Evolutionary conservation across 2,113 vertebrate species (phyloP), one percentile per base, ranked within the genome.

Genomic region (Ibidorhyncha struthersii): DNA sequence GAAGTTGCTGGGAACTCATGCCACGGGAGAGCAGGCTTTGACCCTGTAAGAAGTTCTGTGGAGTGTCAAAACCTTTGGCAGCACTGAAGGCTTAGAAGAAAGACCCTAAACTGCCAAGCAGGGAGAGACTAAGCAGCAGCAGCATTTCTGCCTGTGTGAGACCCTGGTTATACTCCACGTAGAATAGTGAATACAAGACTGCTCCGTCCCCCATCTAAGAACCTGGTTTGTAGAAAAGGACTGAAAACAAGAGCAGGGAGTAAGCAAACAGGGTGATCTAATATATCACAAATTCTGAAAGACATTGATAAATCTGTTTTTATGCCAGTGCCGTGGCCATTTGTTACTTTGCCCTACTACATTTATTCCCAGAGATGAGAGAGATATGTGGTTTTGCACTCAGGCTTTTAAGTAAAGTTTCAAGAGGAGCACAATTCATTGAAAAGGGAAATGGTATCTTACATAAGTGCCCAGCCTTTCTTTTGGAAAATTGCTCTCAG

Each of bases 401-500:
- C 72, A 69, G 45, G 38, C 70, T 95, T 91, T 94, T 87, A 94
- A 15, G 4, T 47, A 38, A 55, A 36, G 55, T 83, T 93, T 93
- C 79, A 63, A 86, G 72, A 94, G 59, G 83, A 94, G 47, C 22
- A 43, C 17, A 40, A 63, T 78, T 72, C 22, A 36, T 11, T 95
- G 81, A 70, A 65, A 91, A 90, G 34, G 84, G 58, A 96, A 90
- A 45, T 80, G 58, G 18, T 80, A 34, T 91, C 88, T 96, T 96
- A 85, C 29, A 5, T 93, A 93, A 95, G 49, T 79, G 55, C 49
- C 32, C 25, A 85, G 86, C 49, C 53, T 91, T 91, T 82, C 91
- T 96, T 85, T 91, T 86, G 91, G 89, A 70, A 90, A 66, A 41
- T 94, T 94, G 58, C 74, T 96, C 53, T 85, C 53, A 40, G 94